Evolutionary conservation across 1,140 invertebrate genomes (phyloP).

Genomic region (Panagrolaimus sp.): DNA sequence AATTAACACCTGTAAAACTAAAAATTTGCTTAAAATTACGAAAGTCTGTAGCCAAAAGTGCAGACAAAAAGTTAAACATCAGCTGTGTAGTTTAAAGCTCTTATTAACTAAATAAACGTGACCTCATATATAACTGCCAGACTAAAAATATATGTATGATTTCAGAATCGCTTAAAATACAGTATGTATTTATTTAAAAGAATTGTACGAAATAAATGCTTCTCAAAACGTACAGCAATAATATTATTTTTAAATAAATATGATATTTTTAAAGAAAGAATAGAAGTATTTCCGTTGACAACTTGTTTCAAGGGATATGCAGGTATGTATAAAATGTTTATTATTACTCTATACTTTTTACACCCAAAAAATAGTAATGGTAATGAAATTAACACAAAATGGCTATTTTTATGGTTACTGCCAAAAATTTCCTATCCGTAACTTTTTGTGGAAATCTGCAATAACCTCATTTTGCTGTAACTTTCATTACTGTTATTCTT

Average conservation of each 20-base stretch:
- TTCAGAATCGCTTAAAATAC: slow-evolving; percentile 60
- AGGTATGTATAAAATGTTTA: slow-evolving; percentile 13
- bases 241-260: slow-evolving; percentile 57
- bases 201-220: slow-evolving; percentile 61
- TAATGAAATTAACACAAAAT: too few relatives aligned
- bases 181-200: slow-evolving; percentile 59
- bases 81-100: too few relatives aligned
- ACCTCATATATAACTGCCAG: too few relatives aligned
- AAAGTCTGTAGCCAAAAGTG: slow-evolving; percentile 14
- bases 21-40: not conserved
- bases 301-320: slow-evolving; percentile 41
- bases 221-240: slow-evolving; percentile 58
- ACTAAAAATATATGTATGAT: slow-evolving; percentile 9
- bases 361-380: too few relatives aligned
- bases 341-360: too few relatives aligned
- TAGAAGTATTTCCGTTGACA: slow-evolving; percentile 32
- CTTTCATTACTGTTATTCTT: too few relatives aligned
- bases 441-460: too few relatives aligned
- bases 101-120: too few relatives aligned
- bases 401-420: too few relatives aligned
- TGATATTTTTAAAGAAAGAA: slow-evolving; percentile 33
- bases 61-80: too few relatives aligned
- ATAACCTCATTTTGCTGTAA: too few relatives aligned
- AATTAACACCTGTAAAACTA: slow-evolving; percentile 1
- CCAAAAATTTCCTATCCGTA: too few relatives aligned